A percentile compares a stretch with the other conserved stretches of the same genome.
phyloP scores from a whole-genome alignment of 2,113 vertebrate genomes.

The Corythaeola cristata region DNA sequence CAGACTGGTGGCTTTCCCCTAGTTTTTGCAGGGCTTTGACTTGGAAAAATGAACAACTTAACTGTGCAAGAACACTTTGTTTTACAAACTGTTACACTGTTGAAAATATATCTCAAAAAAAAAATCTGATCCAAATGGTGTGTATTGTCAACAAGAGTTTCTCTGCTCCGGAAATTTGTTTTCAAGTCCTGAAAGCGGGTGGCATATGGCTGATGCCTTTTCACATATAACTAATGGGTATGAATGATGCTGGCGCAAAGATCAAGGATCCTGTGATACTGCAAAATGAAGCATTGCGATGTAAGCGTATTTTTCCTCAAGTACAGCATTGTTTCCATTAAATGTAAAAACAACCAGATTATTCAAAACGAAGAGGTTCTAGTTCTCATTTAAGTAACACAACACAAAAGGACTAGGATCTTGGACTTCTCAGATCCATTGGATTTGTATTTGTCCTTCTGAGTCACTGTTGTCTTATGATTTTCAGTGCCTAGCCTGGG shows the following conservation, averaged over 20 bases:
- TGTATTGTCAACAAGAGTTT: neutral
- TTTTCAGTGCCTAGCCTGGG: neutral
- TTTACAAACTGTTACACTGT: neutral
- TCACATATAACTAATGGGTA: neutral
- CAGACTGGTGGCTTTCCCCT: neutral
- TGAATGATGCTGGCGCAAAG: neutral
- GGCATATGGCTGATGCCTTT: neutral
- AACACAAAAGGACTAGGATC: neutral
- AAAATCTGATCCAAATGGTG: fast-evolving
- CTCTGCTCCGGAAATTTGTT: neutral
- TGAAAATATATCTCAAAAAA: neutral
- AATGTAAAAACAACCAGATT: neutral
- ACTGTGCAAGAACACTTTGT: neutral
- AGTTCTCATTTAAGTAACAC: neutral
- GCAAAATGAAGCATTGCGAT: neutral
- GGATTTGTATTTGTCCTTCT: neutral
- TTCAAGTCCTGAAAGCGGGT: neutral
- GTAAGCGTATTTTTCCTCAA: neutral
- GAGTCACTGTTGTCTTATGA: neutral
- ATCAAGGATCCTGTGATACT: neutral
- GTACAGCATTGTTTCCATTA: neutral
- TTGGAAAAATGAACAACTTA: neutral
- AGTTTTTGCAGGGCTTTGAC: neutral
- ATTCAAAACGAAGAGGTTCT: neutral
- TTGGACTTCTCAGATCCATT: neutral